Evolutionary conservation across 2,797 vertebrate genomes (phyloP).

Genomic region (Scarus forsteni): DNA sequence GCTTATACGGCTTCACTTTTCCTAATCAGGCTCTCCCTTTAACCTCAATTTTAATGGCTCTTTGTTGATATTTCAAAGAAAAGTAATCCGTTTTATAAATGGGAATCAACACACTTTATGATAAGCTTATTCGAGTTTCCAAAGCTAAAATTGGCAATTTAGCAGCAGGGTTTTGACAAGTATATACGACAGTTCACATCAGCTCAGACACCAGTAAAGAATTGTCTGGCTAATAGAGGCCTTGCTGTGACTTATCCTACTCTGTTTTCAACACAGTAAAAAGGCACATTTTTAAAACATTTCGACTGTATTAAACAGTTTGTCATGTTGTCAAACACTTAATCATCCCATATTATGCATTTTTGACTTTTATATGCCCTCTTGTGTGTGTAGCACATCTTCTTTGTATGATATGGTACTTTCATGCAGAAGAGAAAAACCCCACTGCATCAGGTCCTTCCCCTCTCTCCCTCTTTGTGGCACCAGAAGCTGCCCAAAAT

Average conservation of each 20-base stretch:
- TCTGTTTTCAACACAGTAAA: conserved; percentile 19
- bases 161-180: conserved; percentile 38
- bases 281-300: background rate
- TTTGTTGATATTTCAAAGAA: conserved; percentile 11
- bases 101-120: background rate
- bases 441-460: too few relatives aligned
- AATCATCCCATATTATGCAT: too few relatives aligned
- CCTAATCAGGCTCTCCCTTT: background rate
- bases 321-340: background rate
- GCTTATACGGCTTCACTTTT: background rate
- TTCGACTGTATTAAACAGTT: background rate
- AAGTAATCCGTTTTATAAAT: background rate
- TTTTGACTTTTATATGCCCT: too few relatives aligned
- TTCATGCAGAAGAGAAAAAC: too few relatives aligned
- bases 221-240: conserved; percentile 10
- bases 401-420: too few relatives aligned
- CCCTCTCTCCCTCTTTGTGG: too few relatives aligned
- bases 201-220: conserved; percentile 38
- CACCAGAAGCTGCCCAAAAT: too few relatives aligned
- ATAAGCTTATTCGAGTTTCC: conserved; percentile 1
- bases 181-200: conserved; percentile 39
- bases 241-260: conserved; percentile 34
- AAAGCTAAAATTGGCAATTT: conserved; percentile 12
- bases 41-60: background rate
- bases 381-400: too few relatives aligned